A percentile compares a stretch with the other conserved stretches of the same genome.
Conservation (phyloP, 2,797 vertebrate species). For the Gobionotothen gibberifrons region DNA sequence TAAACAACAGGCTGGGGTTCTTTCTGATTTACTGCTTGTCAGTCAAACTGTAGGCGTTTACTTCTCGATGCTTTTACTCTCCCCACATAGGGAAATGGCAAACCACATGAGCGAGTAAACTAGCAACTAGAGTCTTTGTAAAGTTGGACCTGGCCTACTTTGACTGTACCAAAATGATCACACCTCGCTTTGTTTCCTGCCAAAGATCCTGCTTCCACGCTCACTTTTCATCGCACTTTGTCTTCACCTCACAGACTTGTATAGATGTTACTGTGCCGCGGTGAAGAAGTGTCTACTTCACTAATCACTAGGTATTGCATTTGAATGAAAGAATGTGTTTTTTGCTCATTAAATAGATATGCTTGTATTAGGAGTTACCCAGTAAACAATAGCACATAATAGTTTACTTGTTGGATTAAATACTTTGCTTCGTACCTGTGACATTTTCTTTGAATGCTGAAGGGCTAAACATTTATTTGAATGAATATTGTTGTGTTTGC, state of each 20-base stretch:
- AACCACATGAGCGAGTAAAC: slow-evolving; percentile 16
- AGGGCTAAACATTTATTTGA: too few relatives aligned
- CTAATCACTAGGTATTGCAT: not conserved
- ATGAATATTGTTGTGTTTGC: too few relatives aligned
- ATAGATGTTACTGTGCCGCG: slow-evolving; percentile 20
- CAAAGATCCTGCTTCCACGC: slow-evolving; percentile 1
- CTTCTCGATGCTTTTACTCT: slow-evolving; percentile 1
- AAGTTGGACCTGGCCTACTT: slow-evolving; percentile 35
- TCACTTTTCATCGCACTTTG: not conserved
- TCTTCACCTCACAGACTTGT: slow-evolving; percentile 18
- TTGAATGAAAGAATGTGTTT: slow-evolving; percentile 19
- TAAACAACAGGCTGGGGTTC: not conserved
- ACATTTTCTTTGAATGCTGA: not conserved
- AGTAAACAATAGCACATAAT: slow-evolving; percentile 14
- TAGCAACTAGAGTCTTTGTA: slow-evolving; percentile 13
- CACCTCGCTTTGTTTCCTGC: slow-evolving; percentile 29
- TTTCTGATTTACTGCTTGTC: not conserved
- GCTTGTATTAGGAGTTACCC: slow-evolving; percentile 26
- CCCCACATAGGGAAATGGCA: slow-evolving; percentile 11
- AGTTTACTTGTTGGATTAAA: slow-evolving; percentile 5
- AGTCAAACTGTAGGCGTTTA: not conserved
- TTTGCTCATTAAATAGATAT: slow-evolving; percentile 24
- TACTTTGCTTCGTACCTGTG: not conserved
- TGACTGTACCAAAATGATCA: slow-evolving; percentile 29
- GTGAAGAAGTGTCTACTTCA: slow-evolving; percentile 14